Conservation (phyloP, 2,113 vertebrate species). For the Aepyceros melampus region DNA sequence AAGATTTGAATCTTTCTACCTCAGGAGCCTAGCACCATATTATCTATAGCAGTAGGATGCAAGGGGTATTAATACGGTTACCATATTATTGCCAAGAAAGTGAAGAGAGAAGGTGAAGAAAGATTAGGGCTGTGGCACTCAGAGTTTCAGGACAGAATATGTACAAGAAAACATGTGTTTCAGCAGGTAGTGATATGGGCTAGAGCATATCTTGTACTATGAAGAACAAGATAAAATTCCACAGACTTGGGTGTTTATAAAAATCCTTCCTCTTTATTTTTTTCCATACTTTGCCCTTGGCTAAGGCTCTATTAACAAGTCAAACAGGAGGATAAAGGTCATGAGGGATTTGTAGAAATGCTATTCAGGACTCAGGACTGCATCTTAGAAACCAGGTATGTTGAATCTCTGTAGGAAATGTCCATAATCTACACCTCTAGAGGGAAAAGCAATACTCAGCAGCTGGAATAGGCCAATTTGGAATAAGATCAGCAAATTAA, state of each 20-base stretch:
- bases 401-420: neutral
- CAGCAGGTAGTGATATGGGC: neutral
- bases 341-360: neutral
- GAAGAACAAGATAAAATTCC: neutral
- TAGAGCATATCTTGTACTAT: neutral
- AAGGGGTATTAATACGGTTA: neutral
- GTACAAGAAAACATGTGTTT: neutral
- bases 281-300: neutral
- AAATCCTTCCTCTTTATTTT: neutral
- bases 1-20: neutral
- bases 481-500: neutral
- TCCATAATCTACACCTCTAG: neutral
- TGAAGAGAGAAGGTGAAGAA: neutral
- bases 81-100: neutral
- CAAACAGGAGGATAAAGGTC: neutral
- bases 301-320: neutral
- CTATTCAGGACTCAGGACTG: neutral
- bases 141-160: neutral
- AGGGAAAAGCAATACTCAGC: neutral
- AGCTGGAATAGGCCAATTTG: neutral
- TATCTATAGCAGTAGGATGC: neutral
- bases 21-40: neutral
- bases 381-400: neutral
- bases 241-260: neutral
- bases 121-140: neutral